phyloP scores from a whole-genome alignment of 2,113 vertebrate species.

The Neolamprologus devosi region DNA sequence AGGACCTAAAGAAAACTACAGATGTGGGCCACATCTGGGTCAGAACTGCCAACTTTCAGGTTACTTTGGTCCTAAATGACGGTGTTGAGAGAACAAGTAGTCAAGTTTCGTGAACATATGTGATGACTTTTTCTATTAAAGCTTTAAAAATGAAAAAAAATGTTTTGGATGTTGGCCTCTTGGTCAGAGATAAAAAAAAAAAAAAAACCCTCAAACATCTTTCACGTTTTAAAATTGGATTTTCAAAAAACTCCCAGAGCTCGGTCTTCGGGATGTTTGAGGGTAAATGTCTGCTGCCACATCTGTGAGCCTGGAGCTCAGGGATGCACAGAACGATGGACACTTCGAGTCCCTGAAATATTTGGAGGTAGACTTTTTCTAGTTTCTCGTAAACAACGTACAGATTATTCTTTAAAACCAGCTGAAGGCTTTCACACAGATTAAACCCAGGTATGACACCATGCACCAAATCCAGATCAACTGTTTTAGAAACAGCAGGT shows the following conservation, averaged over 20 bases:
- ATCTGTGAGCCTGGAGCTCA: neutral
- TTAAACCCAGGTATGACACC: neutral
- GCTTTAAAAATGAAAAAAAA: neutral
- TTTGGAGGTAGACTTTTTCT: neutral
- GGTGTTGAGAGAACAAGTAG: neutral
- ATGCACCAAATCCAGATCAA: neutral
- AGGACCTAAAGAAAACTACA: neutral
- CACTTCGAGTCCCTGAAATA: neutral
- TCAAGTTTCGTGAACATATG: neutral
- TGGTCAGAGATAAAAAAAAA: neutral
- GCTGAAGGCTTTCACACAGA: neutral
- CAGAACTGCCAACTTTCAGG: neutral
- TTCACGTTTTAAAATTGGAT: neutral
- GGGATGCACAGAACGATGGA: neutral
- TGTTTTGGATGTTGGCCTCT: neutral
- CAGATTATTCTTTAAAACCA: neutral
- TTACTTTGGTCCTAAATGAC: neutral
- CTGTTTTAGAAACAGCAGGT: neutral
- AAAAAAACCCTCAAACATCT: neutral
- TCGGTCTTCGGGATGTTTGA: neutral
- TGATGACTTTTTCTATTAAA: neutral
- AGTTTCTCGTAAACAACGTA: fast-evolving
- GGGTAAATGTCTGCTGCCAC: neutral
- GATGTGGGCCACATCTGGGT: neutral
- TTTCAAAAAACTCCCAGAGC: neutral